Percentiles rank a stretch among this genome's conserved stretches.
Evolutionary conservation across 2,888 invertebrate genomes (phyloP).

Genomic region (Muschampia plurimacula): DNA sequence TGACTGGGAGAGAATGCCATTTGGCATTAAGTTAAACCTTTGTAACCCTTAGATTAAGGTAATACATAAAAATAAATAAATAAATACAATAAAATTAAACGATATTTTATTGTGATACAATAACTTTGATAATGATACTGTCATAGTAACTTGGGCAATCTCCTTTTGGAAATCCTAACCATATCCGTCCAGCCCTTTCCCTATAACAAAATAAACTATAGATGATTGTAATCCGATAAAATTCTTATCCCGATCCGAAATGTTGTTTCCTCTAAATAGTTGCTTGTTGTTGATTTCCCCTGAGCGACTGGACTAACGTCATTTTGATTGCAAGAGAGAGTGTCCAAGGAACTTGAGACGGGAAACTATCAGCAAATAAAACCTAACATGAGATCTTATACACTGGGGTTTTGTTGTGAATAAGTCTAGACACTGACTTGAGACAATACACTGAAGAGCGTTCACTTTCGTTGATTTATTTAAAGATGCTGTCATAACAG

Average conservation of each 20-base stretch:
- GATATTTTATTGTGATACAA: no score
- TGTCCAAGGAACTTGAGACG: slow-evolving; percentile 9
- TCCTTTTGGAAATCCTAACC: no score
- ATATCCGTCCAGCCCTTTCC: no score
- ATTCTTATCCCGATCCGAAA: slow-evolving; percentile 8
- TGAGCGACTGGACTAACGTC: slow-evolving; percentile 13
- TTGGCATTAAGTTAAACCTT: no score
- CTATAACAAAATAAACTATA: not conserved
- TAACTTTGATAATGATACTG: no score
- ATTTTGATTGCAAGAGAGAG: slow-evolving; percentile 11
- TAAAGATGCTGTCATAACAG: not conserved
- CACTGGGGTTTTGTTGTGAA: not conserved
- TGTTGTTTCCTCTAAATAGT: slow-evolving; percentile 18
- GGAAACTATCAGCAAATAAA: slow-evolving; percentile 10
- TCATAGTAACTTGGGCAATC: no score
- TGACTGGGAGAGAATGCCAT: no score
- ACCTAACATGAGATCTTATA: not conserved
- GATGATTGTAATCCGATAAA: not conserved
- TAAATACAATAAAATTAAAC: no score
- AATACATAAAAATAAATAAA: no score
- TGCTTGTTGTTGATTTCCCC: slow-evolving; percentile 20
- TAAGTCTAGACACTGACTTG: slow-evolving; percentile 24
- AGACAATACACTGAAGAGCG: not conserved
- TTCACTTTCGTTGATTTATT: not conserved
- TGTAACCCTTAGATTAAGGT: no score